A percentile compares a stretch with the other conserved stretches of the same genome.
These are phyloP conservation scores for Drosophila fungiperda DNA, from an alignment of 2,888 invertebrate genomes.

Conservation along the genomic window DNA sequence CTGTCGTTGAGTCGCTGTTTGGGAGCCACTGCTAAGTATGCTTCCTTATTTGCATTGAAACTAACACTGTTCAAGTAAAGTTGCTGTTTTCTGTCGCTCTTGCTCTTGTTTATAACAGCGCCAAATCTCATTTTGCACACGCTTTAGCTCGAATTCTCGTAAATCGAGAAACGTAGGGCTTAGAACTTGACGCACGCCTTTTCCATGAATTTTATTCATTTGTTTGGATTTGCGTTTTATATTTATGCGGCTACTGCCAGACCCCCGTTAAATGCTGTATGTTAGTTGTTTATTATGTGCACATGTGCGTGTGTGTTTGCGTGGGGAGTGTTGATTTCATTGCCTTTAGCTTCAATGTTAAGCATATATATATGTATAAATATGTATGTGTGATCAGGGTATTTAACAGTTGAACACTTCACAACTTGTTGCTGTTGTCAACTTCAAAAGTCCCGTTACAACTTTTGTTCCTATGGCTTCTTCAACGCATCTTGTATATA, in stretches of 20 bases:
- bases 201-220: slow-evolving; percentile 57
- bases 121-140: slow-evolving; percentile 46
- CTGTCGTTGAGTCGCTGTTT: slow-evolving; percentile 23
- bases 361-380: slow-evolving; percentile 1
- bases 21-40: slow-evolving; percentile 14
- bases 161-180: slow-evolving; percentile 26
- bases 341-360: background rate
- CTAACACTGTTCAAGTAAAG: slow-evolving; percentile 14
- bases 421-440: background rate
- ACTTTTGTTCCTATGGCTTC: background rate
- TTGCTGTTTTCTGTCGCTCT: background rate
- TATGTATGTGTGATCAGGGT: background rate
- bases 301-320: slow-evolving; percentile 1
- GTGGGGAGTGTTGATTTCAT: slow-evolving; percentile 10
- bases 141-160: slow-evolving; percentile 32
- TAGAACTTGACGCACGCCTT: slow-evolving; percentile 54
- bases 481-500: background rate
- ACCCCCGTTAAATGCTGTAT: slow-evolving; percentile 65
- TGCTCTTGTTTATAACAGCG: slow-evolving; percentile 21
- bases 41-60: background rate
- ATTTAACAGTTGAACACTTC: background rate
- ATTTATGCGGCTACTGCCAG: slow-evolving; percentile 48
- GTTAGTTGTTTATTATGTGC: slow-evolving; percentile 43
- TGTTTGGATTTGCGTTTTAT: slow-evolving; percentile 66
- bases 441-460: slow-evolving; percentile 42